Conservation (phyloP, 2,797 vertebrate species). For the Phataginus tetradactyla region DNA sequence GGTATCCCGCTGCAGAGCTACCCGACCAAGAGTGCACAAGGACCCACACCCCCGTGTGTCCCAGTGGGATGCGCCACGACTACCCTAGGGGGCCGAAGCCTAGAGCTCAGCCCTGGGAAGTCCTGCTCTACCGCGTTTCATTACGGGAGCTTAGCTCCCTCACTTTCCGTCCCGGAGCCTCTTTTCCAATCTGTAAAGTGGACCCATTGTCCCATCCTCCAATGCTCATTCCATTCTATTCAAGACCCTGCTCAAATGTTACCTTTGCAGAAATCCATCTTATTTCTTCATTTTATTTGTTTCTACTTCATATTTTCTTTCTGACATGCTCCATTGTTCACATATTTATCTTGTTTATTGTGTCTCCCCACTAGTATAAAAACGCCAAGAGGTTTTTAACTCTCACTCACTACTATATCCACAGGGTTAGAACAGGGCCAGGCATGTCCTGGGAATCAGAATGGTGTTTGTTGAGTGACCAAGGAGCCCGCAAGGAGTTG, state of each 20-base stretch:
- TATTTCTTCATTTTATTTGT: neutral
- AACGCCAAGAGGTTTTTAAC: neutral
- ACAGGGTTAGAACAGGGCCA: neutral
- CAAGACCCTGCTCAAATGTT: neutral
- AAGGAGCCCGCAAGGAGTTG: neutral
- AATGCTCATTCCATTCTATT: neutral
- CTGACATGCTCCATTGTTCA: neutral
- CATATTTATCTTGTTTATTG: neutral
- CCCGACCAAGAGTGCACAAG: neutral
- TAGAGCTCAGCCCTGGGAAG: neutral
- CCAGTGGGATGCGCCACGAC: neutral
- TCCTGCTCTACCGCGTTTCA: neutral
- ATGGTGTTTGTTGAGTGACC: neutral
- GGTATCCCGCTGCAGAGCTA: neutral
- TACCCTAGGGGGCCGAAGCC: neutral
- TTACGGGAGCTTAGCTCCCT: neutral
- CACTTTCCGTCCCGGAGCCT: neutral
- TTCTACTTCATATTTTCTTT: neutral
- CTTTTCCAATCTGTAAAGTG: neutral
- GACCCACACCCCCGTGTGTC: neutral
- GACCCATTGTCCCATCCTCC: neutral
- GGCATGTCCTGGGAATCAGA: neutral
- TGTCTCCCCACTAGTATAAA: slow-evolving; percentile 21
- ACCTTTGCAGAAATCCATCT: neutral
- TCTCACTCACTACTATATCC: neutral